Conservation (phyloP, 37 sponge, comb jelly and placozoan genomes). For the Beroe forskalii region DNA sequence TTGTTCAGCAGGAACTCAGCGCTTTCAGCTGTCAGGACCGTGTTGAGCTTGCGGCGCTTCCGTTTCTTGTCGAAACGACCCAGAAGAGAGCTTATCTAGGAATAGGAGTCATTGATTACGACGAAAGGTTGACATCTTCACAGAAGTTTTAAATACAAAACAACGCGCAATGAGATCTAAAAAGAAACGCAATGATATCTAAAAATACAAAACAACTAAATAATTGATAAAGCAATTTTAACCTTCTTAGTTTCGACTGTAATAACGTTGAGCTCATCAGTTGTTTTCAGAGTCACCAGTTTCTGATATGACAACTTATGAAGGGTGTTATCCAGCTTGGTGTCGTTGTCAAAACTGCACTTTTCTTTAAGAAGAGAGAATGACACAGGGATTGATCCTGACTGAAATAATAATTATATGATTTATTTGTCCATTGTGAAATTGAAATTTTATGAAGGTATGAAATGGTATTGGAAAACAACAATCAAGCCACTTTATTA, state of each 20-base stretch:
- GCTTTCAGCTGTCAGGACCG: conserved; percentile 30
- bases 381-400: not conserved
- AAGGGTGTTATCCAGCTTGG: not conserved
- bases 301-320: conserved; percentile 52
- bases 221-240: too few species aligned
- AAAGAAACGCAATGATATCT: not conserved
- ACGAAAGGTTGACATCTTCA: too few species aligned
- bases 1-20: conserved; percentile 63
- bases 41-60: conserved; percentile 44
- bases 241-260: conserved; percentile 41
- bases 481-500: too few species aligned
- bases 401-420: conserved; percentile 1
- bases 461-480: too few species aligned
- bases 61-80: conserved; percentile 65
- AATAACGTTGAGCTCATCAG: conserved; percentile 1
- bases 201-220: too few species aligned
- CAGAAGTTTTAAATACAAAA: not conserved
- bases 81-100: conserved; percentile 34
- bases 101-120: too few species aligned
- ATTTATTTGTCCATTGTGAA: too few species aligned
- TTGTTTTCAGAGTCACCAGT: conserved; percentile 40
- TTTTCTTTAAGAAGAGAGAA: conserved; percentile 13
- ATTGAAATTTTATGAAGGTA: too few species aligned
- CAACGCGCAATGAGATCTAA: not conserved
- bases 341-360: not conserved